A percentile compares a stretch with the other conserved stretches of the same genome.
Evolutionary conservation across 2,797 vertebrate species (phyloP).

Genomic region (Thaleichthys pacificus): DNA sequence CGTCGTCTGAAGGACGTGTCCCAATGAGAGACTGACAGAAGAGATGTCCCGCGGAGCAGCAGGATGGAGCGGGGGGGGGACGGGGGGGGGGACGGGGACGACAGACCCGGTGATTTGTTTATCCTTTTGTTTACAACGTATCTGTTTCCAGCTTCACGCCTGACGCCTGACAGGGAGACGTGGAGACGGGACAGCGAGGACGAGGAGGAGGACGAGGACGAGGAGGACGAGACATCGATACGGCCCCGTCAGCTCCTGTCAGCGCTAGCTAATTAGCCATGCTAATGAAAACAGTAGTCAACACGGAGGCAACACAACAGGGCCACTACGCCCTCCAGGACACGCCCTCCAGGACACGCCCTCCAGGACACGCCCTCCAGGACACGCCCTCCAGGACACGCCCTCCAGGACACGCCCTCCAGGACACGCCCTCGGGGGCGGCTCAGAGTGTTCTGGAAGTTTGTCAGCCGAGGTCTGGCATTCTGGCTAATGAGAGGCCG

Average conservation of each 20-base stretch:
- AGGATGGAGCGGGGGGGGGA: slow-evolving; percentile 42
- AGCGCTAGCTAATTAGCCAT: slow-evolving; percentile 93
- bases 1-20: slow-evolving; percentile 72
- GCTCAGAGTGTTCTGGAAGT: background rate
- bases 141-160: slow-evolving; percentile 52
- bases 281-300: slow-evolving; percentile 95
- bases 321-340: background rate
- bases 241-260: slow-evolving; percentile 81
- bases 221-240: slow-evolving; percentile 78
- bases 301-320: slow-evolving; percentile 55
- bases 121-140: slow-evolving; percentile 74
- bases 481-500: too few relatives aligned
- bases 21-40: slow-evolving; percentile 58
- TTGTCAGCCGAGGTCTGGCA: too few relatives aligned
- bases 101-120: slow-evolving; percentile 72
- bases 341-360: background rate
- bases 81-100: slow-evolving; percentile 41
- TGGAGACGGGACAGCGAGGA: slow-evolving; percentile 51
- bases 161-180: slow-evolving; percentile 65
- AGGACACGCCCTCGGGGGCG: background rate
- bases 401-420: background rate
- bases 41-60: slow-evolving; percentile 45
- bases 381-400: background rate
- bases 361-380: background rate
- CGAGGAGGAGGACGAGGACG: too few relatives aligned